A percentile compares a stretch with the other conserved stretches of the same genome.
Evolutionary conservation across 2,797 vertebrate genomes (phyloP).

Genomic region (Cryptoprocta ferox): DNA sequence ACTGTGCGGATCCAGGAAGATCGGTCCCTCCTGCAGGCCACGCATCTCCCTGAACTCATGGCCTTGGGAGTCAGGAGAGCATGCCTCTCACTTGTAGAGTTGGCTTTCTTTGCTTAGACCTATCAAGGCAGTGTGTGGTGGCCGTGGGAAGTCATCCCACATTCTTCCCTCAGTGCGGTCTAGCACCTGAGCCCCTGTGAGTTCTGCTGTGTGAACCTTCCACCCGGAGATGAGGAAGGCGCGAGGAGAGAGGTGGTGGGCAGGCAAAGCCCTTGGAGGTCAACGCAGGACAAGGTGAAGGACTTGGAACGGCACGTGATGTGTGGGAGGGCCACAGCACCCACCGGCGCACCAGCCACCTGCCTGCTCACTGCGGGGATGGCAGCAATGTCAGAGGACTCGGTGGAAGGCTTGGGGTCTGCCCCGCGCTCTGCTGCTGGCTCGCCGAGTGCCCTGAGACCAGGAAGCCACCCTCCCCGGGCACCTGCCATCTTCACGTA

Average conservation of each 20-base stretch:
- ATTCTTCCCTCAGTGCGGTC: too few relatives aligned
- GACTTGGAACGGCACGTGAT: neutral
- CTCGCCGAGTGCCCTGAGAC: neutral
- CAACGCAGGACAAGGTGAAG: neutral
- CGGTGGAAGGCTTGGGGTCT: accelerated
- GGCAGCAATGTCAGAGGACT: neutral
- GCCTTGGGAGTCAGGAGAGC: accelerated
- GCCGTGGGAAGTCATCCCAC: neutral
- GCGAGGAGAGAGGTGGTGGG: accelerated
- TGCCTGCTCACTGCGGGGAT: neutral
- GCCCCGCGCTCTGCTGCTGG: accelerated
- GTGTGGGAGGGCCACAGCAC: accelerated
- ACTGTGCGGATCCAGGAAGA: neutral
- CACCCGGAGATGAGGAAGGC: neutral
- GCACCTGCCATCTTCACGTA: accelerated
- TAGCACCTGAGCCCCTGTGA: accelerated
- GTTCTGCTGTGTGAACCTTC: accelerated
- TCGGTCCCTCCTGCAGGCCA: accelerated
- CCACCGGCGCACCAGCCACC: accelerated
- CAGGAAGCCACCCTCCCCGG: too few relatives aligned
- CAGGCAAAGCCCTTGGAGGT: too few relatives aligned
- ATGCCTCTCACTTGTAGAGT: neutral
- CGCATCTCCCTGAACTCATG: accelerated
- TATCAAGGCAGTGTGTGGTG: neutral
- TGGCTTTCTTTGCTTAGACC: neutral